Percentiles rank a stretch among this genome's conserved stretches.
phyloP scores from a whole-genome alignment of 2,797 vertebrate species.

The Huso huso region DNA sequence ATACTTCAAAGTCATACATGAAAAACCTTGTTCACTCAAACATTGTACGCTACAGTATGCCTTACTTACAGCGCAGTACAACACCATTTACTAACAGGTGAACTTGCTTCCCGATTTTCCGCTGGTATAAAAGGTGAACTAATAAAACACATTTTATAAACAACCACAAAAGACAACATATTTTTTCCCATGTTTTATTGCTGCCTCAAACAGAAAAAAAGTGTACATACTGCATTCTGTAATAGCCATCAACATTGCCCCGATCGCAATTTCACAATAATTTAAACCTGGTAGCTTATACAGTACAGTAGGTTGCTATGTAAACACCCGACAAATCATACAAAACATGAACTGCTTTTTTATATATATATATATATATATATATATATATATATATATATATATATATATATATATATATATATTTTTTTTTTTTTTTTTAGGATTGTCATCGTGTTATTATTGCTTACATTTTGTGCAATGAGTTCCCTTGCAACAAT shows the following conservation, averaged over 20 bases:
- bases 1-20: too few species aligned
- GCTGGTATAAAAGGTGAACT: too few species aligned
- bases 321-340: slow-evolving; percentile 24
- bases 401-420: too few species aligned
- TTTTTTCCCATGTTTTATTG: slow-evolving; percentile 60
- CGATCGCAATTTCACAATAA: slow-evolving; percentile 47
- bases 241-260: slow-evolving; percentile 33
- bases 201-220: slow-evolving; percentile 46
- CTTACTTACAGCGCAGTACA: too few species aligned
- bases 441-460: slow-evolving; percentile 16
- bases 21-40: too few species aligned
- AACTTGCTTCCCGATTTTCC: too few species aligned
- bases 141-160: too few species aligned
- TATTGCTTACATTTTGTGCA: slow-evolving; percentile 27
- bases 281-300: slow-evolving; percentile 37
- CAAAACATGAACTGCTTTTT: slow-evolving; percentile 14
- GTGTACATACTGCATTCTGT: slow-evolving; percentile 39
- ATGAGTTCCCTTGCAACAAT: slow-evolving; percentile 20
- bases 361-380: not conserved
- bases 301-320: slow-evolving; percentile 27
- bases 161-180: not conserved
- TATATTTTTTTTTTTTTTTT: slow-evolving; percentile 1
- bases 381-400: too few species aligned
- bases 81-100: too few species aligned
- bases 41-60: too few species aligned